phyloP scores from a whole-genome alignment of 2,888 invertebrate species.

The Pseudococcus longispinus region DNA sequence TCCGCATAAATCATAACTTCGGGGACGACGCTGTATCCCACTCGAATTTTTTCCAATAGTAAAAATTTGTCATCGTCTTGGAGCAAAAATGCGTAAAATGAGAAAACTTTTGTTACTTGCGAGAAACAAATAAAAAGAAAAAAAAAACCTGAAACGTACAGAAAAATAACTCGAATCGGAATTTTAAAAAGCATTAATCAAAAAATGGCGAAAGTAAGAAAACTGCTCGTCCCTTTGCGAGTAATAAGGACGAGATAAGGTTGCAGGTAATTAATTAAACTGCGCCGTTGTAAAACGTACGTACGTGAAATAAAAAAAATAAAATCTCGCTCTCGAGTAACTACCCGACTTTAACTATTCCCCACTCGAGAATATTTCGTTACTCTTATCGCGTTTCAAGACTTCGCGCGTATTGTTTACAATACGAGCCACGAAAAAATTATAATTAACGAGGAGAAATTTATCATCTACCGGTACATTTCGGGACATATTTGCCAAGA shows the following conservation, averaged over 20 bases:
- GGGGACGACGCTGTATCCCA: neutral
- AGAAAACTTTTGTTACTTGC: neutral
- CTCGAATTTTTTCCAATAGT: constrained; percentile 8
- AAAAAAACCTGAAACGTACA: neutral
- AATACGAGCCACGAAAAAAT: neutral
- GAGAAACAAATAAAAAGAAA: neutral
- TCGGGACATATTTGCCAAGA: neutral
- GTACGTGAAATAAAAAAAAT: neutral
- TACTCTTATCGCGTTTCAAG: neutral
- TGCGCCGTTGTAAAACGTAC: neutral
- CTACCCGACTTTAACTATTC: neutral
- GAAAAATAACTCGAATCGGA: neutral
- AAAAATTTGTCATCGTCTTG: constrained; percentile 7
- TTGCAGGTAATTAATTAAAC: constrained; percentile 24
- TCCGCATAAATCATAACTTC: constrained; percentile 16
- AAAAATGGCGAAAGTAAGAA: neutral
- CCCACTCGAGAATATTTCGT: neutral
- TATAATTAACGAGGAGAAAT: constrained; percentile 3
- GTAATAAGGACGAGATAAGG: neutral
- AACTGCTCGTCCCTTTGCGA: neutral
- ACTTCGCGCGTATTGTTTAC: neutral
- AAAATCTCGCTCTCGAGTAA: neutral
- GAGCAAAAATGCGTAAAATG: constrained; percentile 1
- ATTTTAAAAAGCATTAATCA: neutral
- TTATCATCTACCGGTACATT: neutral